Evolutionary conservation across 2,797 vertebrate species (phyloP).

Genomic region (Ctenosaura bakeri): DNA sequence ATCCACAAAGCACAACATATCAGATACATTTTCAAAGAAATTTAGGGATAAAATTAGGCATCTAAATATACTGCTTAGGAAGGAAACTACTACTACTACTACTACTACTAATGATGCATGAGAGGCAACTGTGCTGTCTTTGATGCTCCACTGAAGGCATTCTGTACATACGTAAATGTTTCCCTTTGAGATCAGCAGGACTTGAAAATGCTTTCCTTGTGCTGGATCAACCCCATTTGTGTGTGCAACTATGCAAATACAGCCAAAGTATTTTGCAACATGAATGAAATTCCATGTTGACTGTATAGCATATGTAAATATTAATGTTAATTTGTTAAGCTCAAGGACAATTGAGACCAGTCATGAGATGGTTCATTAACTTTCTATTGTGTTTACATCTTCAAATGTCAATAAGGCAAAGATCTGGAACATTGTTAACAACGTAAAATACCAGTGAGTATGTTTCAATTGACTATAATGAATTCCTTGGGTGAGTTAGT

Average conservation of each 20-base stretch:
- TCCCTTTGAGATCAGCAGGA: neutral
- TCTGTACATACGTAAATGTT: neutral
- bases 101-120: neutral
- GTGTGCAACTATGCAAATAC: neutral
- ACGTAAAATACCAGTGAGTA: neutral
- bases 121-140: neutral
- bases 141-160: neutral
- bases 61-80: neutral
- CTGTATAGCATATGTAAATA: neutral
- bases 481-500: neutral
- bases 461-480: conserved; percentile 9
- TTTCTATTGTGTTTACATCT: conserved; percentile 26
- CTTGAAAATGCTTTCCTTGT: neutral
- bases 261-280: conserved; percentile 16
- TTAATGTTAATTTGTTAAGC: conserved; percentile 18
- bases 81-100: neutral
- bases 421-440: conserved; percentile 35
- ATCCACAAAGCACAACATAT: no score
- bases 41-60: no score
- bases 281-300: neutral
- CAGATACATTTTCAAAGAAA: neutral
- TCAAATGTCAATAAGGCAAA: conserved; percentile 38
- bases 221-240: neutral
- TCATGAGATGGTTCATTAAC: conserved; percentile 17
- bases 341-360: conserved; percentile 8